Percentiles rank a stretch among this genome's conserved stretches.
Evolutionary conservation across 1,140 invertebrate species (phyloP).

Genomic region (Danaus plexippus): DNA sequence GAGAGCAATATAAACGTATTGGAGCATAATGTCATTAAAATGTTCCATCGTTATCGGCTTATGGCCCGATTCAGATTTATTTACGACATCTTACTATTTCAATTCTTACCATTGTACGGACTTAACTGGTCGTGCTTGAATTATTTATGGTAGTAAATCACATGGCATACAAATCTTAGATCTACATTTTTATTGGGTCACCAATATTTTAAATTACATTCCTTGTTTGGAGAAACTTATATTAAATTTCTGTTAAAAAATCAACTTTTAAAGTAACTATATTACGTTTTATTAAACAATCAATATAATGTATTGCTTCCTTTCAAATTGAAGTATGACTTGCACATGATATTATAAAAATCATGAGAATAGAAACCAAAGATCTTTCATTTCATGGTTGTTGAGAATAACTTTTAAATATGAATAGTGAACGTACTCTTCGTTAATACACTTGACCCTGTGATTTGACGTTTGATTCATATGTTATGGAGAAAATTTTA

Average conservation of each 20-base stretch:
- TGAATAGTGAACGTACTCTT: conserved; percentile 23
- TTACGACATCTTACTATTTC: conserved; percentile 35
- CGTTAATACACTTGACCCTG: conserved; percentile 41
- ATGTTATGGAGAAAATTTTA: conserved; percentile 1
- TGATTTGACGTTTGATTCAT: conserved; percentile 42
- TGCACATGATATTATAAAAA: conserved; percentile 6
- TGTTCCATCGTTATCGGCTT: conserved; percentile 39
- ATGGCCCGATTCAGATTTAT: conserved; percentile 40
- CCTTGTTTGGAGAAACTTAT: conserved; percentile 3
- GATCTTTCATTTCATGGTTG: conserved; percentile 37
- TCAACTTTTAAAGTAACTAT: no score
- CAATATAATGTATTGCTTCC: no score
- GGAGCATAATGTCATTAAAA: conserved; percentile 42
- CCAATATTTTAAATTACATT: no score
- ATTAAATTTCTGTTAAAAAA: no score
- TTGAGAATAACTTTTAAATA: conserved; percentile 32
- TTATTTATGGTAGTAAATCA: conserved; percentile 22
- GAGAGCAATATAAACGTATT: conserved; percentile 30
- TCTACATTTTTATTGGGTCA: conserved; percentile 15
- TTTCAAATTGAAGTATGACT: no score
- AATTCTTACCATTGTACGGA: conserved; percentile 28
- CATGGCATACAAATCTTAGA: conserved; percentile 16
- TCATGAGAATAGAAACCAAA: conserved; percentile 13
- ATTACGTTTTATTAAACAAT: no score
- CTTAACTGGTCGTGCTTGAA: conserved; percentile 26